Evolutionary conservation across 2,113 vertebrate genomes (phyloP).

Genomic region (Apteryx owenii): DNA sequence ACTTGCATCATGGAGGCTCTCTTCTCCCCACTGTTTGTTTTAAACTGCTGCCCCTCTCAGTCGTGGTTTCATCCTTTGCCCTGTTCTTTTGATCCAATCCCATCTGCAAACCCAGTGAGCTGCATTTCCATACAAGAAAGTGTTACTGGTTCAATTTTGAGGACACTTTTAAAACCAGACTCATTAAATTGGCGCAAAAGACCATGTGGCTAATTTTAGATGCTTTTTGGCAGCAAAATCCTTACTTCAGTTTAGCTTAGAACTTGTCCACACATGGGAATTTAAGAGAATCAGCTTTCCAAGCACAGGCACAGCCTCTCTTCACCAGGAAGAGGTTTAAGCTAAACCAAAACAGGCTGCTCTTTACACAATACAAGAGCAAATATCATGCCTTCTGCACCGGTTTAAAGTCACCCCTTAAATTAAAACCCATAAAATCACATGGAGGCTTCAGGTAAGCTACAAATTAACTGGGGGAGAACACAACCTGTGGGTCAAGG

Average conservation of each 20-base stretch:
- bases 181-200: accelerated
- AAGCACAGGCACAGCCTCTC: neutral
- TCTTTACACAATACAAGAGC: constrained; percentile 24
- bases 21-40: neutral
- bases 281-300: neutral
- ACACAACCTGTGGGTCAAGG: neutral
- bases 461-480: neutral
- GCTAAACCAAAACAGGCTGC: neutral
- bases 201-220: accelerated
- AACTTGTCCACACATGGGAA: neutral
- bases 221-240: neutral
- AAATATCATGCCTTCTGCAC: neutral
- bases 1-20: neutral
- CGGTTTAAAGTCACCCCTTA: neutral
- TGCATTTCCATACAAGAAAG: neutral
- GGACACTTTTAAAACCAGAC: neutral
- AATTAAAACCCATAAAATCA: constrained; percentile 20
- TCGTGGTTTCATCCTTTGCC: neutral
- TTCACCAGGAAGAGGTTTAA: neutral
- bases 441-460: neutral
- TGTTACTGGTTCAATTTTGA: neutral
- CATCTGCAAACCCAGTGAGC: neutral
- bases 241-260: neutral
- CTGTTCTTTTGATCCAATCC: neutral
- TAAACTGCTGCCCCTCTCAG: neutral